Evolutionary conservation across 2,797 vertebrate genomes (phyloP).

Genomic region (Eulemur rubriventer): DNA sequence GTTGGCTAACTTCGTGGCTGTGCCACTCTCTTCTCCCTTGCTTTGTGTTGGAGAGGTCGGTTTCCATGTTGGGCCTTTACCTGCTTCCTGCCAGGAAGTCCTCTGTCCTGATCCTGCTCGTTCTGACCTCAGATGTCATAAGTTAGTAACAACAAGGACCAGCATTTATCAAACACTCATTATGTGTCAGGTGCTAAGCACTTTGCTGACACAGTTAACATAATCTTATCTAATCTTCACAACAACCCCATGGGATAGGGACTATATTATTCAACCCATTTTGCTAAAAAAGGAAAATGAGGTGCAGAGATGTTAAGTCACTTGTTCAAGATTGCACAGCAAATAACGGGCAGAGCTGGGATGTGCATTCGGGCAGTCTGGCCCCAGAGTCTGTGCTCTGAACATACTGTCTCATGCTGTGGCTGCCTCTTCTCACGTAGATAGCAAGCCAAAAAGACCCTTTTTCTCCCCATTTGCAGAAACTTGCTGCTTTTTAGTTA

Average conservation of each 20-base stretch:
- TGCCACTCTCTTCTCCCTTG: background rate
- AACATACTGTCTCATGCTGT: too few relatives aligned
- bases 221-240: background rate
- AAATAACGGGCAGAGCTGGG: background rate
- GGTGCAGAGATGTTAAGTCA: background rate
- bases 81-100: too few relatives aligned
- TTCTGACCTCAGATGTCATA: background rate
- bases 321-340: background rate
- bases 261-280: background rate
- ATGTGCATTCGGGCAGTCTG: background rate
- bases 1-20: background rate
- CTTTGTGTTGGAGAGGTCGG: background rate
- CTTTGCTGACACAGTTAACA: background rate
- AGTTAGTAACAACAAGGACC: background rate
- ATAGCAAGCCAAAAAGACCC: background rate
- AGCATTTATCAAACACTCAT: background rate
- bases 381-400: background rate
- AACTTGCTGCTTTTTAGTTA: background rate
- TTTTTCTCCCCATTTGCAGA: background rate
- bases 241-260: background rate
- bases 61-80: background rate
- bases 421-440: background rate
- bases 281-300: background rate
- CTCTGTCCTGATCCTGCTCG: background rate
- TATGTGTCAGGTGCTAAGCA: background rate